Base-by-base conservation (phyloP, 2,888 invertebrate species). In the Philopedon plagiatum region DNA sequence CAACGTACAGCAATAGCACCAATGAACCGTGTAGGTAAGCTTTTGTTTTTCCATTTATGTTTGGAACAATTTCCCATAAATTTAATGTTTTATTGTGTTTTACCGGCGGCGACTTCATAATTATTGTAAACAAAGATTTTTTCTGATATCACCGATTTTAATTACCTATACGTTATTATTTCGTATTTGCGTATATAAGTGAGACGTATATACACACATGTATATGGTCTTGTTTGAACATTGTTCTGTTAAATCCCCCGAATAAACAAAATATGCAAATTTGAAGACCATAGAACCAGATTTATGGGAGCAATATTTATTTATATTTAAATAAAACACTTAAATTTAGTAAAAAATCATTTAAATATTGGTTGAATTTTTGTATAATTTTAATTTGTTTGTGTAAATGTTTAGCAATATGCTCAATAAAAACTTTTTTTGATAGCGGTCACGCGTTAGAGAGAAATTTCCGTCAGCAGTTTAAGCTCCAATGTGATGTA, bases 181-280 rank as follows among this genome's bases (percentile, higher is more conserved):
- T 46, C n/a, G n/a, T 46, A 46, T 23, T 46, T 46, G 23, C 46
- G 23, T 46, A 46, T 23, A 46, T 23, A 44, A n/a, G 44, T 44
- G 3, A 29, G 7, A 29, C 29, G 29, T 29, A 29, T 44, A 5
- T 39, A 11, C n/a, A 34, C n/a, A n/a, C 2, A 39, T 2, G 37
- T 37, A n/a, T n/a, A 37, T 9, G 8, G 44, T 7, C 19, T 44
- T 44, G 11, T 21, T 21, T 23, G n/a, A n/a, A 21, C n/a, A 46
- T 21, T 39, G 9, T 34, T 5, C 2, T 44, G 19, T 19, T 44
- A n/a, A 5, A 19, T 18, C 1, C 44, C 18, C 18, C 2, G 8
- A 18, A 41, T 18, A 41, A 2, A 5, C 15, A 41, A 44, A 44
- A 44, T 44, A 19, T 44, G 44, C 9, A 44, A 44, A 19, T 44